Percentiles rank a stretch among this genome's conserved stretches.
phyloP scores from a whole-genome alignment of 2,888 invertebrate genomes.

The Cephus sareptanus region DNA sequence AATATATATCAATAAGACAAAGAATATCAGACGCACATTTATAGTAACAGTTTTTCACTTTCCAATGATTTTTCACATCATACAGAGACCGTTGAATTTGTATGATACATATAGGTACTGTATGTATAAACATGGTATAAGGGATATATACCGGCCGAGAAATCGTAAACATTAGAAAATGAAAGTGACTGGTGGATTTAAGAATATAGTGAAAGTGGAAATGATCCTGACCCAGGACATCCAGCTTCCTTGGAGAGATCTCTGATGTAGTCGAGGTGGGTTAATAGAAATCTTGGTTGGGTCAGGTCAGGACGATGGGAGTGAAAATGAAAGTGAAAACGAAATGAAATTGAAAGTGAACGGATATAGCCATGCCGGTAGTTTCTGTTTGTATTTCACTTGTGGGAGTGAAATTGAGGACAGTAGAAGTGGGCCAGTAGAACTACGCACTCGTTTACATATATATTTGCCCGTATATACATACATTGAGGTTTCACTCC shows the following conservation, averaged over 20 bases:
- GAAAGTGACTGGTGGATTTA: slow-evolving; percentile 25
- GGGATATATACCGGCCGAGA: slow-evolving; percentile 1
- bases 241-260: slow-evolving; percentile 31
- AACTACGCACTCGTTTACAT: slow-evolving; percentile 25
- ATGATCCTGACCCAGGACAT: slow-evolving; percentile 42
- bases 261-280: slow-evolving; percentile 21
- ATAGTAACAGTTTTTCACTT: not conserved
- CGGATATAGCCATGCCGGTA: not conserved
- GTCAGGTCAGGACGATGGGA: slow-evolving; percentile 34
- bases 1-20: not conserved
- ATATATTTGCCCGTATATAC: not conserved
- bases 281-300: slow-evolving; percentile 40
- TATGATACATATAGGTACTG: not conserved
- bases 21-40: not conserved
- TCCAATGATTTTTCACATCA: not conserved
- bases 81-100: not conserved
- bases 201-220: slow-evolving; percentile 31
- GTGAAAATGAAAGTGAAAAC: slow-evolving; percentile 42
- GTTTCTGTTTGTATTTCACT: not conserved
- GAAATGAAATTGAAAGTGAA: slow-evolving; percentile 30
- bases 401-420: slow-evolving; percentile 38
- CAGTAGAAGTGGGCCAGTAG: slow-evolving; percentile 39
- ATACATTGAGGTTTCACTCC: slow-evolving; percentile 14
- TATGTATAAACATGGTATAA: too few species aligned
- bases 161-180: slow-evolving; percentile 28